Evolutionary conservation across 2,888 invertebrate species (phyloP).

Genomic region (Cecidostiba fungosa): DNA sequence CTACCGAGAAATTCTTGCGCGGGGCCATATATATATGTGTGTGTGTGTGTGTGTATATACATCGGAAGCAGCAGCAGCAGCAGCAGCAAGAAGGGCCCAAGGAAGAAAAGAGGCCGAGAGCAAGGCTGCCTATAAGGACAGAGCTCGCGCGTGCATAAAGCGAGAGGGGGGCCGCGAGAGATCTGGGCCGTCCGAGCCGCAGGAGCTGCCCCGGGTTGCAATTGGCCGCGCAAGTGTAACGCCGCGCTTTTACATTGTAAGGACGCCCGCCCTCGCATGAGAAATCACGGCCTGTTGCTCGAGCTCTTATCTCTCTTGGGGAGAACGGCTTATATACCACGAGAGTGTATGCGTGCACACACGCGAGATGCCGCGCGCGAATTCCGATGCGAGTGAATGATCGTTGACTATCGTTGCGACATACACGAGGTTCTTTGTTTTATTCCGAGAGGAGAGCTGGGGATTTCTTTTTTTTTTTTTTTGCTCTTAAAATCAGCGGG

Average conservation of each 20-base stretch:
- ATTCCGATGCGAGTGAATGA: slow-evolving; percentile 17
- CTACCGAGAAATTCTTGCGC: slow-evolving; percentile 65
- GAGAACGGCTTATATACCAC: neutral
- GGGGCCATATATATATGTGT: slow-evolving; percentile 24
- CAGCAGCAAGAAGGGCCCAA: slow-evolving; percentile 64
- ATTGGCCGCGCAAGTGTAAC: slow-evolving; percentile 76
- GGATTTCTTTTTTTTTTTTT: neutral
- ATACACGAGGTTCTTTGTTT: neutral
- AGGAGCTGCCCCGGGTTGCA: slow-evolving; percentile 70
- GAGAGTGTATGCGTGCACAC: slow-evolving; percentile 9
- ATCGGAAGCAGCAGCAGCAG: slow-evolving; percentile 60
- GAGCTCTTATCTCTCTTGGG: neutral
- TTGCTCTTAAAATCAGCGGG: neutral
- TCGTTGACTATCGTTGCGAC: slow-evolving; percentile 20
- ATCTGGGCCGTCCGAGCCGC: slow-evolving; percentile 73
- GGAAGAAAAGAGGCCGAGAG: slow-evolving; percentile 53
- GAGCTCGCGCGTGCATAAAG: slow-evolving; percentile 7
- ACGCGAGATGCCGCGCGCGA: slow-evolving; percentile 6
- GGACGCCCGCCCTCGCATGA: slow-evolving; percentile 75
- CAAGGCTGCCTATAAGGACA: slow-evolving; percentile 39
- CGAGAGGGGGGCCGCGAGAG: slow-evolving; percentile 67
- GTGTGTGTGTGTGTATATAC: neutral
- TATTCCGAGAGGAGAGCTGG: neutral
- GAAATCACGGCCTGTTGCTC: slow-evolving; percentile 56
- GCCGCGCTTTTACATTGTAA: slow-evolving; percentile 75